phyloP scores from a whole-genome alignment of 2,797 vertebrate genomes.

The Mycteria americana region DNA sequence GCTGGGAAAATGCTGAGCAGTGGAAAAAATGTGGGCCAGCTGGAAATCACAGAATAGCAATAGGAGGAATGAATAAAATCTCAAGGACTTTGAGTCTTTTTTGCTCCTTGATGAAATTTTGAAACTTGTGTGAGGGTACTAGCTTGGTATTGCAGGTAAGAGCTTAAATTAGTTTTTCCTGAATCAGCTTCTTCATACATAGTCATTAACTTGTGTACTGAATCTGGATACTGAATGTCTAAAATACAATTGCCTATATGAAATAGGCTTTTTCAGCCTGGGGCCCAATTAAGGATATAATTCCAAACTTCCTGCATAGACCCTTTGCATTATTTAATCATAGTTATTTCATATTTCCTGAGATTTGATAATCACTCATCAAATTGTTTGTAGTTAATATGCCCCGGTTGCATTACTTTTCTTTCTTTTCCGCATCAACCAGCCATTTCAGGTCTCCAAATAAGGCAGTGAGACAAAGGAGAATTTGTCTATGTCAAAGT shows the following conservation, averaged over 20 bases:
- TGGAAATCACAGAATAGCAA: not conserved
- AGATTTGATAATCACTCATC: conserved; percentile 3
- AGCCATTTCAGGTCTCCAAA: conserved; percentile 9
- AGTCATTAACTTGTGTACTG: conserved; percentile 1
- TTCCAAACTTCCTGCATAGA: not conserved
- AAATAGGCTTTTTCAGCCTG: not conserved
- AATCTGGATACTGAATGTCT: not conserved
- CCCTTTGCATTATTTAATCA: conserved; percentile 23
- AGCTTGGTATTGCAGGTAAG: not conserved
- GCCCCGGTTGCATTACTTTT: not conserved
- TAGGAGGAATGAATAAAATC: not conserved
- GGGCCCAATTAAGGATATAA: not conserved
- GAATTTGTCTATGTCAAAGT: conserved; percentile 66
- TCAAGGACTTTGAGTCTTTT: not conserved
- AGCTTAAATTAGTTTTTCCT: not conserved
- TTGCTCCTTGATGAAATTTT: not conserved
- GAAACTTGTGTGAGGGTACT: not conserved
- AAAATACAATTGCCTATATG: not conserved
- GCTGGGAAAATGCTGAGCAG: not conserved
- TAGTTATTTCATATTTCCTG: not conserved
- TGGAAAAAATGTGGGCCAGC: not conserved
- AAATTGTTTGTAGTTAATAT: not conserved
- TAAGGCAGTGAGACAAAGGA: conserved; percentile 44
- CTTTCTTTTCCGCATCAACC: not conserved
- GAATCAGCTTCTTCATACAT: not conserved